Evolutionary conservation across 53 echinoderm and acorn worm species (phyloP).

Genomic region (Apostichopus leukothele): DNA sequence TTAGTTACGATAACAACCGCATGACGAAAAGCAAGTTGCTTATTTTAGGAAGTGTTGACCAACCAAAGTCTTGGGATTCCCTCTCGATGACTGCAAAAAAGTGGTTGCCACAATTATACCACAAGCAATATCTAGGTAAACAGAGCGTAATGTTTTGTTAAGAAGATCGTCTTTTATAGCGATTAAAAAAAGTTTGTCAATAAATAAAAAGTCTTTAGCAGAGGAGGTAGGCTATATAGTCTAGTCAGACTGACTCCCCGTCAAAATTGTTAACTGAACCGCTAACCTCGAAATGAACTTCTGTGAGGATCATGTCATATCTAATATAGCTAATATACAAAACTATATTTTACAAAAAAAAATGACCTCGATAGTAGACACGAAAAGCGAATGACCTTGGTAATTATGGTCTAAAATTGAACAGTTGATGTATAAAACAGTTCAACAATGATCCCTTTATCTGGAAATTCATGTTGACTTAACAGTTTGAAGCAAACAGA

Average conservation of each 20-base stretch:
- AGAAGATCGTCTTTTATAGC: background rate
- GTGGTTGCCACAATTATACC: background rate
- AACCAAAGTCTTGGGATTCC: background rate
- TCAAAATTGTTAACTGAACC: background rate
- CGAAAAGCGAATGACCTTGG: too few species aligned
- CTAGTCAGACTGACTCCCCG: conserved; percentile 4
- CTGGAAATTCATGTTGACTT: too few species aligned
- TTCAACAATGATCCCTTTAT: too few species aligned
- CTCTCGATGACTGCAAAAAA: background rate
- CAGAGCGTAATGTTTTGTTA: background rate
- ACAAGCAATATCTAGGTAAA: background rate
- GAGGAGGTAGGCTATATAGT: background rate
- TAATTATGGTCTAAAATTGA: too few species aligned
- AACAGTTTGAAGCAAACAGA: too few species aligned
- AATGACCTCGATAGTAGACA: too few species aligned
- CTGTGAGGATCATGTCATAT: background rate
- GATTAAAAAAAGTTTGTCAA: background rate
- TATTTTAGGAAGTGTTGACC: background rate
- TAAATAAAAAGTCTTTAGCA: background rate
- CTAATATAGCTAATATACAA: background rate
- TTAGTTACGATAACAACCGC: conserved; percentile 21
- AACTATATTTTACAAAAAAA: too few species aligned
- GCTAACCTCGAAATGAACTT: background rate
- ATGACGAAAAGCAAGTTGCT: background rate
- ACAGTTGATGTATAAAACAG: too few species aligned